Base-by-base conservation (phyloP, 2,113 vertebrate genomes). In the Lycaon pictus region DNA sequence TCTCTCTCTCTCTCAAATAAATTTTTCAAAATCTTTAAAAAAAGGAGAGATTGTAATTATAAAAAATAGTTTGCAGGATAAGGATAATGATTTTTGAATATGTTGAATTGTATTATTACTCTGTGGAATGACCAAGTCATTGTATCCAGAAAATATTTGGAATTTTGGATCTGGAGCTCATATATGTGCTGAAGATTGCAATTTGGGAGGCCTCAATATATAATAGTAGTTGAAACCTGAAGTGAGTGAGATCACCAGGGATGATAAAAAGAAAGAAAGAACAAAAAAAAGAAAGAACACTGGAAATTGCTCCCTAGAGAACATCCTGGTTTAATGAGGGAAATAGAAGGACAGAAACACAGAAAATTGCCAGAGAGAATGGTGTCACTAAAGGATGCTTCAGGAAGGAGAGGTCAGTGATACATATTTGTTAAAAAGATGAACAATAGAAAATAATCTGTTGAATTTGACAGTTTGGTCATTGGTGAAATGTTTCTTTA, bases 161-260 rank as follows among this genome's bases (percentile, higher is more conserved):
- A 72, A 62, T 19, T 81, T 23, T 74, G n/a, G 58, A 25, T 83
- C 76, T 67, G 19, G 15, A 91, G 19, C n/a, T 79, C 53, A 80
- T 35, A 62, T 80, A 51, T 29, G 11, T 79, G 48, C 25, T 67
- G 35, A 87, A 90, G 35, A 37, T 76, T 17, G 3, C 58, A 77
- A 2, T 85, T 35, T 79, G 51, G 71, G 71, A 77, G 53, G 79
- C 35, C 48, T 37, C 60, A 90, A 37, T 37, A 9, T 83, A 20
- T 80, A 69, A 16, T 80, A 74, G 65, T 89, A 81, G 55, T 74
- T 94, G 58, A 84, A 88, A 92, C 17, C 20, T 77, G 25, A 92
- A 90, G 43, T 71, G 29, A 93, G 27, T 92, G n/a, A 76, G 22
- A 65, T 58, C 35, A 67, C 29, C 29, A 65, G 48, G 48, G 58